Conservation (phyloP, 64 coral and sea anemone genomes). For the Trachythela sp. region DNA sequence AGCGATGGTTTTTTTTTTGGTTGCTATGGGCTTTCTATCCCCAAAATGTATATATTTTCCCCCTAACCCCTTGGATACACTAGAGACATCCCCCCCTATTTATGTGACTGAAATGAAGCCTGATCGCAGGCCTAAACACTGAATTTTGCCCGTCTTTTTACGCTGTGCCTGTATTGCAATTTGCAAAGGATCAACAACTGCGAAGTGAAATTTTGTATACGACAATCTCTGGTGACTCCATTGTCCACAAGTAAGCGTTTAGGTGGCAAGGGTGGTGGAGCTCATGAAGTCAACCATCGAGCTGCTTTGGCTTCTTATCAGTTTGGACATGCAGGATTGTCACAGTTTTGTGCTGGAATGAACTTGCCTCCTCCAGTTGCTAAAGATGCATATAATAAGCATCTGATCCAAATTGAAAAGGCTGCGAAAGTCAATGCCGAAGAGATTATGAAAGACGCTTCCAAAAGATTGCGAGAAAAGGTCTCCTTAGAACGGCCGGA, state of each 20-base stretch:
- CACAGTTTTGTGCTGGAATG: conserved; percentile 50
- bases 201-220: neutral
- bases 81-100: neutral
- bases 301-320: conserved; percentile 35
- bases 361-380: conserved; percentile 38
- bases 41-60: neutral
- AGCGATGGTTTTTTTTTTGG: neutral
- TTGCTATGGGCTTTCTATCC: neutral
- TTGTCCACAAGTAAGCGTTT: conserved; percentile 42
- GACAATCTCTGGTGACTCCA: conserved; percentile 18
- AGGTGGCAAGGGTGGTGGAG: conserved; percentile 48
- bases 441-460: conserved; percentile 35
- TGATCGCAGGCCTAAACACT: neutral
- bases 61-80: neutral
- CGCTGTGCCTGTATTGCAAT: neutral
- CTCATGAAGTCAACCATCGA: conserved; percentile 53
- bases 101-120: neutral
- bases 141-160: neutral
- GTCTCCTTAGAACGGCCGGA: neutral
- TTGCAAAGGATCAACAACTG: too few relatives aligned
- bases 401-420: too few relatives aligned
- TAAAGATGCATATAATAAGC: too few relatives aligned
- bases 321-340: conserved; percentile 39
- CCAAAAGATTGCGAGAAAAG: conserved; percentile 25
- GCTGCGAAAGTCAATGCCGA: too few relatives aligned